Evolutionary conservation across 2,113 vertebrate species (phyloP).

Genomic region (Nannospalax galili): DNA sequence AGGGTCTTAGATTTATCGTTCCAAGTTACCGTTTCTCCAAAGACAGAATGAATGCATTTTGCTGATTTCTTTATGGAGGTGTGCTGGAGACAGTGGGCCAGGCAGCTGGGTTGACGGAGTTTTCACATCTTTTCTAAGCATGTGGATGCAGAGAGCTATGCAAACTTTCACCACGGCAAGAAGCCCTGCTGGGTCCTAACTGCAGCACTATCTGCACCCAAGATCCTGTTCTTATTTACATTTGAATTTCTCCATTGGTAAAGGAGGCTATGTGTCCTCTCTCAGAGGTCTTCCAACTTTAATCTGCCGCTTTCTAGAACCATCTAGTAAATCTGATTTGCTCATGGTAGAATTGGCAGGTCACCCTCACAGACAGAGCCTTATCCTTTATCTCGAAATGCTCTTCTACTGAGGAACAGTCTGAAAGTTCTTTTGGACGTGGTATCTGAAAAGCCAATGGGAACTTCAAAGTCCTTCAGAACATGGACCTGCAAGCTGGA

Average conservation of each 20-base stretch:
- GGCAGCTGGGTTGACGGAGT: background rate
- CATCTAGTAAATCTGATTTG: background rate
- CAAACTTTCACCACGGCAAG: fast-evolving
- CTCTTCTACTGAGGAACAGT: background rate
- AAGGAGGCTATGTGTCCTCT: no score
- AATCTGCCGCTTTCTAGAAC: background rate
- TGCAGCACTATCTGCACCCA: background rate
- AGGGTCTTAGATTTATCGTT: background rate
- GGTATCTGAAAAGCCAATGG: fast-evolving
- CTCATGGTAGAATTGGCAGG: background rate
- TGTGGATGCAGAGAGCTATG: background rate
- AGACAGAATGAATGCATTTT: background rate
- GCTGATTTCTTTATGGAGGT: background rate
- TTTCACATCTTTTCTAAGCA: background rate
- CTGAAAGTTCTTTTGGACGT: background rate
- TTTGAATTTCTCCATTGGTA: background rate
- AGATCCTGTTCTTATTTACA: background rate
- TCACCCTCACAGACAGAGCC: fast-evolving
- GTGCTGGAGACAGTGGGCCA: fast-evolving
- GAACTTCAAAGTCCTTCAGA: no score
- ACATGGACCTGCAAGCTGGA: fast-evolving
- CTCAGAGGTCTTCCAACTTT: background rate
- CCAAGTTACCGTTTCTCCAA: background rate
- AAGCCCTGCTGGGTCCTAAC: background rate
- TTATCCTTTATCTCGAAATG: background rate